Percentiles rank a stretch among this genome's conserved stretches.
Conservation (phyloP, 1,140 invertebrate species). For the Drosophila miranda region DNA sequence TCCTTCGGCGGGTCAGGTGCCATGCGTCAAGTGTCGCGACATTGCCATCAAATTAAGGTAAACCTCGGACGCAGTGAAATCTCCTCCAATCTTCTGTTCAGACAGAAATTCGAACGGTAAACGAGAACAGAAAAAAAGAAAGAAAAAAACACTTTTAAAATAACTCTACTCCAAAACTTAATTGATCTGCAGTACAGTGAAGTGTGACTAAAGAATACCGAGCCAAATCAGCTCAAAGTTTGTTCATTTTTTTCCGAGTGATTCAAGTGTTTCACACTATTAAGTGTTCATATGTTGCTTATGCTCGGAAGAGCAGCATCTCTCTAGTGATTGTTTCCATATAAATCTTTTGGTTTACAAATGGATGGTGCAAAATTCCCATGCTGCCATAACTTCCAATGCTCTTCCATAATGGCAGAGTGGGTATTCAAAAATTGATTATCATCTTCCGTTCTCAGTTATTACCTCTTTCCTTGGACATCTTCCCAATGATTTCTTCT, state of each 20-base stretch:
- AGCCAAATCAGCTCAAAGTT: not conserved
- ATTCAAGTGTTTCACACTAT: not conserved
- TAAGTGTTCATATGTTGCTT: not conserved
- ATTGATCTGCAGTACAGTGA: constrained; percentile 34
- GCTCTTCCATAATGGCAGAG: too few relatives aligned
- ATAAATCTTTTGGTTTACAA: too few relatives aligned
- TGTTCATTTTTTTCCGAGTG: not conserved
- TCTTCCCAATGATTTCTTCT: too few relatives aligned
- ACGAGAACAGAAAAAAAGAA: constrained; percentile 19
- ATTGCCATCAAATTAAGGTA: constrained; percentile 78
- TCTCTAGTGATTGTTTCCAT: too few relatives aligned
- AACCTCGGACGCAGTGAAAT: constrained; percentile 10
- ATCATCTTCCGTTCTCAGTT: too few relatives aligned
- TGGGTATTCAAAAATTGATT: too few relatives aligned
- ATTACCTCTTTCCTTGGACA: too few relatives aligned
- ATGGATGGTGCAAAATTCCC: too few relatives aligned
- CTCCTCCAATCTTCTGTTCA: too few relatives aligned
- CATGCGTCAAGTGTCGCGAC: constrained; percentile 76
- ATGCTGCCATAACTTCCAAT: too few relatives aligned
- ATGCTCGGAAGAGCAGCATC: too few relatives aligned
- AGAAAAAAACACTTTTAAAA: constrained; percentile 3
- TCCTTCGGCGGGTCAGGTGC: constrained; percentile 45
- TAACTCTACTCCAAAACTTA: constrained; percentile 7
- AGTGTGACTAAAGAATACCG: not conserved
- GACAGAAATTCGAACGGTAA: not conserved